Conservation (phyloP, 2,888 invertebrate genomes). For the Suillia variegata region DNA sequence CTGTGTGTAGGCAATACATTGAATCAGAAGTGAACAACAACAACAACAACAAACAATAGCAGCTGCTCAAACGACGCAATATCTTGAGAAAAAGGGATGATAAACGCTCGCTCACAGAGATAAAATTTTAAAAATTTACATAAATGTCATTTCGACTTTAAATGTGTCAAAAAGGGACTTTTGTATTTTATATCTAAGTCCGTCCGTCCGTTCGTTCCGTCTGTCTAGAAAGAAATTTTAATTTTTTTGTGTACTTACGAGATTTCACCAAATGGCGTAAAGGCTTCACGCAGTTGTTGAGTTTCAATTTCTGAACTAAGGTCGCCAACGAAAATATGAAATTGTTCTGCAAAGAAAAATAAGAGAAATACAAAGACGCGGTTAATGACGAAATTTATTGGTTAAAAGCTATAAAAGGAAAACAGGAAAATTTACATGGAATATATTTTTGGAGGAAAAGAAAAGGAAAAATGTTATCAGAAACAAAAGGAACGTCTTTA, state of each 20-base stretch:
- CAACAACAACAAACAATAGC: neutral
- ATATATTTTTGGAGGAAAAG: too few relatives aligned
- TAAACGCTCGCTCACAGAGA: too few relatives aligned
- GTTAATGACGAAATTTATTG: neutral
- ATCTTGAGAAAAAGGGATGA: neutral
- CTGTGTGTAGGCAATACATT: neutral
- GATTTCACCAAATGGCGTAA: constrained; percentile 97
- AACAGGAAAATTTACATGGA: constrained; percentile 14
- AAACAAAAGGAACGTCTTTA: too few relatives aligned
- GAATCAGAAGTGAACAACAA: neutral
- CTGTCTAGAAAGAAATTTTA: neutral
- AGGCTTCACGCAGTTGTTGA: constrained; percentile 94
- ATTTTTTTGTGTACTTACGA: constrained; percentile 74
- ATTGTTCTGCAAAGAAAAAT: constrained; percentile 81
- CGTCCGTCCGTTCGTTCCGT: too few relatives aligned
- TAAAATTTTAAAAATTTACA: constrained; percentile 1
- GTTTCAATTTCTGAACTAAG: constrained; percentile 99
- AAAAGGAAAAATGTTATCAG: too few relatives aligned
- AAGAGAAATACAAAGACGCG: constrained; percentile 12
- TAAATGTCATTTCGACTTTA: neutral
- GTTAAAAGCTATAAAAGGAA: too few relatives aligned
- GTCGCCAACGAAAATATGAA: constrained; percentile 99
- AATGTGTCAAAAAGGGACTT: neutral
- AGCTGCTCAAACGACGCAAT: neutral
- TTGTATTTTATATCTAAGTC: too few relatives aligned